Conservation (phyloP, 2,113 vertebrate genomes). For the Suricata suricatta region DNA sequence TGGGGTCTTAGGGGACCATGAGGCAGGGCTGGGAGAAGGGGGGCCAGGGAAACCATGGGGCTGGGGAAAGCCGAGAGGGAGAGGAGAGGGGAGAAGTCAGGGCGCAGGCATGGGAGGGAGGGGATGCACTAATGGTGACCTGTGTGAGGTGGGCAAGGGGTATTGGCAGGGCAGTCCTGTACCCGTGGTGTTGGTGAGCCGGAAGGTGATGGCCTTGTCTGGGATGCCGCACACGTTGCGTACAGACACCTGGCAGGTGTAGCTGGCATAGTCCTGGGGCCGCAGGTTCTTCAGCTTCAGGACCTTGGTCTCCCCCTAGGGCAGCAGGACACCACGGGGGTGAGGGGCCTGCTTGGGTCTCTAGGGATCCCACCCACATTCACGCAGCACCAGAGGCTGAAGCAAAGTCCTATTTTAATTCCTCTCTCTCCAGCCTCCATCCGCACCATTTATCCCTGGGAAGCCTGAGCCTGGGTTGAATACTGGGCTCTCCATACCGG, state of each 20-base stretch:
- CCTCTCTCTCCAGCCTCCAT: background rate
- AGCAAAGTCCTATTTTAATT: background rate
- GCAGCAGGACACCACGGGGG: background rate
- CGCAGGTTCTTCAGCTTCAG: conserved; percentile 97
- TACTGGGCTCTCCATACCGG: background rate
- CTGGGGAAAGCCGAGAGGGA: background rate
- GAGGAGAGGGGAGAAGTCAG: background rate
- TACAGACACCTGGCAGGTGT: conserved; percentile 97
- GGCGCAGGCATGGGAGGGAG: background rate
- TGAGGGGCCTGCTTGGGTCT: conserved; percentile 23
- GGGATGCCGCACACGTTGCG: conserved; percentile 97
- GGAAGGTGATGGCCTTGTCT: conserved; percentile 95
- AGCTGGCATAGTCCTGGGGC: conserved; percentile 96
- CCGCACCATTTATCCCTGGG: background rate
- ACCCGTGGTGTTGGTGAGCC: conserved; percentile 96
- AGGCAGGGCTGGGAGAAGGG: background rate
- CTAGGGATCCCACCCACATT: background rate
- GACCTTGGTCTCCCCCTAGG: conserved; percentile 98
- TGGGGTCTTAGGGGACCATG: background rate
- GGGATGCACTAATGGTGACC: background rate
- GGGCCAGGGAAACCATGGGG: background rate
- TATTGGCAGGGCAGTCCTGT: background rate
- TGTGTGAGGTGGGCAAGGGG: background rate
- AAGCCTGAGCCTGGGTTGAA: background rate
- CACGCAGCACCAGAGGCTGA: background rate